Percentiles rank a stretch among this genome's conserved stretches.
Conservation (phyloP, 92 coral and sea anemone genomes). For the Pocillopora meandrina region DNA sequence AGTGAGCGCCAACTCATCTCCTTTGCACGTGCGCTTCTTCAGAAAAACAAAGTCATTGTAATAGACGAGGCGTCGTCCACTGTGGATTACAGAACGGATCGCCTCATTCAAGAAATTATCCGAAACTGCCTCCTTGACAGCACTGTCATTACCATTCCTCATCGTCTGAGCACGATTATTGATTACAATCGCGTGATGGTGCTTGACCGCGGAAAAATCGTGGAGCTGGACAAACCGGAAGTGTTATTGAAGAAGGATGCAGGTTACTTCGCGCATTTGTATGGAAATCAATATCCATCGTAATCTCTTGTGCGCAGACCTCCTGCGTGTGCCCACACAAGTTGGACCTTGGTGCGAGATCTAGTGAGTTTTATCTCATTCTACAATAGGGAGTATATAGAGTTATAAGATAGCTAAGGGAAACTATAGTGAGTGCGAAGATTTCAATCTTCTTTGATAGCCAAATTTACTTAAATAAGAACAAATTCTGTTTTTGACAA, state of each 20-base stretch:
- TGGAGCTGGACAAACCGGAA: slow-evolving; percentile 86
- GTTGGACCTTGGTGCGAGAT: neutral
- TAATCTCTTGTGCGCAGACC: slow-evolving; percentile 1
- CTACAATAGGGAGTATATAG: too few species aligned
- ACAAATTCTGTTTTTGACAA: too few species aligned
- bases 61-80: slow-evolving; percentile 82
- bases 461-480: too few species aligned
- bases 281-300: slow-evolving; percentile 68
- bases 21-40: slow-evolving; percentile 73
- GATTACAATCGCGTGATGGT: slow-evolving; percentile 91
- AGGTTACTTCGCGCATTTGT: slow-evolving; percentile 84
- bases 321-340: neutral
- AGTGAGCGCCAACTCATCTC: slow-evolving; percentile 75
- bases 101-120: slow-evolving; percentile 81
- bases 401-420: too few species aligned
- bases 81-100: slow-evolving; percentile 90
- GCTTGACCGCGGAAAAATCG: slow-evolving; percentile 78
- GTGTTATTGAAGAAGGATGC: slow-evolving; percentile 64
- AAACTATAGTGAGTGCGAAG: too few species aligned
- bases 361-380: too few species aligned
- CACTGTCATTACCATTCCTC: slow-evolving; percentile 75
- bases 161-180: slow-evolving; percentile 77
- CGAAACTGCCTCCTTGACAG: slow-evolving; percentile 70
- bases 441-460: too few species aligned
- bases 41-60: slow-evolving; percentile 69